A percentile compares a stretch with the other conserved stretches of the same genome.
Conservation (phyloP, 2,797 vertebrate species). For the Micrastur ruficollis region DNA sequence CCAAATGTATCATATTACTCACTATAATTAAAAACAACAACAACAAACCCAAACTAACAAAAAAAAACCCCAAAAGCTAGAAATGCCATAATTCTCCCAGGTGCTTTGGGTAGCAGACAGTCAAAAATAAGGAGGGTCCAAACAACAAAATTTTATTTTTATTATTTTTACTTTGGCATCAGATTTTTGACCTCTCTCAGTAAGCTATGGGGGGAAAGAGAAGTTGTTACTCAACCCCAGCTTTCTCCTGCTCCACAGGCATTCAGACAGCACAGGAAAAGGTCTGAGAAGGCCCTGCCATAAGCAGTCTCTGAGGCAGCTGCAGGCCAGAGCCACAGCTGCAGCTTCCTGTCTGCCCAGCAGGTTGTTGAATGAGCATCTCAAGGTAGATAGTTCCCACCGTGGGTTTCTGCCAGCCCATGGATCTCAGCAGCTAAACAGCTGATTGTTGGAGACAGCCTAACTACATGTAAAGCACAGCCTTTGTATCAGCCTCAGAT, state of each 20-base stretch:
- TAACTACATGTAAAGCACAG: background rate
- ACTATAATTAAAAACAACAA: background rate
- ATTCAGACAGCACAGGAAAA: background rate
- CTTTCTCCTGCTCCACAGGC: background rate
- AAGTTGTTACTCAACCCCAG: background rate
- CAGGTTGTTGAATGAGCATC: background rate
- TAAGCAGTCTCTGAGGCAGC: background rate
- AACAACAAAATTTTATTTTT: background rate
- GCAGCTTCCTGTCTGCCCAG: background rate
- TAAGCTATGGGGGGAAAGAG: background rate
- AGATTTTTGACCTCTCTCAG: background rate
- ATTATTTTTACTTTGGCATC: background rate
- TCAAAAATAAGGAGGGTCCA: background rate
- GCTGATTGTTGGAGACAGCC: background rate
- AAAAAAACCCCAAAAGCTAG: fast-evolving
- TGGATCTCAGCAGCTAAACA: background rate
- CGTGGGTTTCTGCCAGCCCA: background rate
- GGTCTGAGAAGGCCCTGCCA: background rate
- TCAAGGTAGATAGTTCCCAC: background rate
- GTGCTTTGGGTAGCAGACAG: background rate
- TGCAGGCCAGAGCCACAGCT: background rate
- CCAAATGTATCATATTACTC: background rate
- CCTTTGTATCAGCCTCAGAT: background rate
- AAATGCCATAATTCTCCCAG: background rate
- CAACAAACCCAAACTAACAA: background rate